These are phyloP conservation scores for Fundulus diaphanus DNA, from an alignment of 2,797 vertebrate species.

Conservation along the genomic window DNA sequence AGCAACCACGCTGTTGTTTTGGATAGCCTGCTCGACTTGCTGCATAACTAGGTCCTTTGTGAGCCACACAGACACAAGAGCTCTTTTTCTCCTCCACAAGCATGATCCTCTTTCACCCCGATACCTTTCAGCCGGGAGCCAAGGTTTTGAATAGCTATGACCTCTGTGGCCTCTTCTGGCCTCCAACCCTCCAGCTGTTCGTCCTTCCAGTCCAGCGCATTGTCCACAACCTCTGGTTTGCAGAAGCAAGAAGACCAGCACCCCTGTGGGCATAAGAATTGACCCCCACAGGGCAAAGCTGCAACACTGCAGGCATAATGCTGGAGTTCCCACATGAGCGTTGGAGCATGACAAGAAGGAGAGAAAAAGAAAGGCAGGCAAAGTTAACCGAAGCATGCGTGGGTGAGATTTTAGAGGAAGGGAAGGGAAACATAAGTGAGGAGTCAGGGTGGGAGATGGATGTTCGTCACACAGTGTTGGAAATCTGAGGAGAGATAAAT, in stretches of 20 bases:
- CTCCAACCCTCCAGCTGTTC: slow-evolving; percentile 73
- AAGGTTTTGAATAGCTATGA: slow-evolving; percentile 79
- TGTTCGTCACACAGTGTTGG: slow-evolving; percentile 40
- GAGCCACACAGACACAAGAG: slow-evolving; percentile 76
- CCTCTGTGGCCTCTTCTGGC: slow-evolving; percentile 71
- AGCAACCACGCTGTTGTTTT: slow-evolving; percentile 64
- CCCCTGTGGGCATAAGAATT: slow-evolving; percentile 63
- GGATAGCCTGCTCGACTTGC: slow-evolving; percentile 58
- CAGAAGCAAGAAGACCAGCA: slow-evolving; percentile 61
- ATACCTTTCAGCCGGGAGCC: slow-evolving; percentile 78
- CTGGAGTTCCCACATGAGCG: slow-evolving; percentile 63
- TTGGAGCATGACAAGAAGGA: slow-evolving; percentile 60
- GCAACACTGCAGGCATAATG: slow-evolving; percentile 62
- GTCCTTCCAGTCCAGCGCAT: slow-evolving; percentile 60
- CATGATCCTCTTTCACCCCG: slow-evolving; percentile 77
- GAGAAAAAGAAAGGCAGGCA: slow-evolving; percentile 20
- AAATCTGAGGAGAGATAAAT: slow-evolving; percentile 43
- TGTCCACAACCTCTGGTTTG: slow-evolving; percentile 54
- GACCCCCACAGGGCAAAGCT: slow-evolving; percentile 68
- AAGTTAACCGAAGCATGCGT: slow-evolving; percentile 43
- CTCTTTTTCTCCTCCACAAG: slow-evolving; percentile 77
- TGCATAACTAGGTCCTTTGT: slow-evolving; percentile 75
- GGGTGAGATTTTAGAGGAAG: slow-evolving; percentile 18
- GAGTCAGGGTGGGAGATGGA: slow-evolving; percentile 48
- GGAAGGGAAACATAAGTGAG: slow-evolving; percentile 44